Evolutionary conservation across 2,113 vertebrate species (phyloP), one percentile per base, ranked within the genome.

Genomic region (Chaetodon trifascialis): DNA sequence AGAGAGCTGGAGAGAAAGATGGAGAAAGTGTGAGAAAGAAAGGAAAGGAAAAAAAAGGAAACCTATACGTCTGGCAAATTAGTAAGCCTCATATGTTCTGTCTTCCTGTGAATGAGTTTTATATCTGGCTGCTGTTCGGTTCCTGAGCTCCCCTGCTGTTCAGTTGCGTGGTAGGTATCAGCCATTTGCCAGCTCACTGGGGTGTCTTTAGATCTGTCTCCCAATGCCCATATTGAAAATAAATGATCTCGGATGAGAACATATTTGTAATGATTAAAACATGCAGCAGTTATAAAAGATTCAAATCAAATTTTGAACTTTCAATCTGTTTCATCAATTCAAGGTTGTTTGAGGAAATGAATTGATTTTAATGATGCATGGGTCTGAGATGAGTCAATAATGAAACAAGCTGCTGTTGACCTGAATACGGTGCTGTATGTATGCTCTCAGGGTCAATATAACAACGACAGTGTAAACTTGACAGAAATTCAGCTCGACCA

Each of bases 201-300:
- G 86, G 79, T 23, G 89, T 66, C 79, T 86, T 86, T 76, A 85
- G 77, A 92, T 89, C 66, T 68, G 47, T 80, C 74, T 89, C 80
- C 65, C 67, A 12, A 8, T 83, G 82, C 74, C 77, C 82, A 76
- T 68, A 76, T 82, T 79, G 86, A 82, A 79, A 79, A 82, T 81
- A 47, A 76, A 82, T 73, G 75, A 82, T 77, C 81, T 65, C 4
- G 7, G 51, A 56, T 70, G 38, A 71, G 79, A 80, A 80, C 82
- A 87, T 80, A 89, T 92, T 89, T 91, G 76, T 76, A 66, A 91
- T 91, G 78, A 89, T 87, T 92, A 82, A 88, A 90, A 88, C 68
- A 89, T 92, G 73, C 25, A 36, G 67, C 4, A 11, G 36, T 73
- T 69, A 83, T 85, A 42, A 90, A 90, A 91, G 17, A 87, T 90